phyloP scores from a whole-genome alignment of 2,113 vertebrate genomes.

The Irena cyanogastra region DNA sequence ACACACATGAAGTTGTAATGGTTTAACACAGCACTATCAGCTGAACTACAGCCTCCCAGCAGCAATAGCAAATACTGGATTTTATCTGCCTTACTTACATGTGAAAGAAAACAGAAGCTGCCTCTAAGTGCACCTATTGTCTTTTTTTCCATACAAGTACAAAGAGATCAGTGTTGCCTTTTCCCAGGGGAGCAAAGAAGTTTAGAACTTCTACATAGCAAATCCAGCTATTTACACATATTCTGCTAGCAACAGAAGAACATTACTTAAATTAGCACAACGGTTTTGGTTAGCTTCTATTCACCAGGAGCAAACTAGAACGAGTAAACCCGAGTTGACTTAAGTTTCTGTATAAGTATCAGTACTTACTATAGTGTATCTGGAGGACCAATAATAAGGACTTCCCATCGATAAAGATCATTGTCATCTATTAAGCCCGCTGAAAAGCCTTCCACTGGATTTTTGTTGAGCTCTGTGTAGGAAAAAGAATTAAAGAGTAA shows the following conservation, averaged over 20 bases:
- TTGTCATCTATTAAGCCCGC: conserved; percentile 98
- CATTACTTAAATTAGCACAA: background rate
- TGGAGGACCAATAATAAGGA: conserved; percentile 97
- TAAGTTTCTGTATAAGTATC: background rate
- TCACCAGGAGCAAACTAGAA: background rate
- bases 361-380: conserved; percentile 97
- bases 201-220: background rate
- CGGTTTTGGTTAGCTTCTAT: background rate
- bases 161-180: background rate
- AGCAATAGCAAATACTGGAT: background rate
- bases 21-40: background rate
- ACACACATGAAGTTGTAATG: background rate
- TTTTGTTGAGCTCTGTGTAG: conserved; percentile 95
- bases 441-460: conserved; percentile 98
- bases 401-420: conserved; percentile 99
- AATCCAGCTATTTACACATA: background rate
- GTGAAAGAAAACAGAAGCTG: background rate
- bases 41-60: background rate
- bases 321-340: background rate
- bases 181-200: background rate
- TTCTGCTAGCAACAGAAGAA: background rate
- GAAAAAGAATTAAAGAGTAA: conserved; percentile 52
- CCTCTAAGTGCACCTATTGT: background rate
- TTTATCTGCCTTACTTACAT: background rate
- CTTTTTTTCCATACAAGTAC: background rate